Evolutionary conservation across 2,797 vertebrate species (phyloP).

Genomic region (Rhyacichthys aspro): DNA sequence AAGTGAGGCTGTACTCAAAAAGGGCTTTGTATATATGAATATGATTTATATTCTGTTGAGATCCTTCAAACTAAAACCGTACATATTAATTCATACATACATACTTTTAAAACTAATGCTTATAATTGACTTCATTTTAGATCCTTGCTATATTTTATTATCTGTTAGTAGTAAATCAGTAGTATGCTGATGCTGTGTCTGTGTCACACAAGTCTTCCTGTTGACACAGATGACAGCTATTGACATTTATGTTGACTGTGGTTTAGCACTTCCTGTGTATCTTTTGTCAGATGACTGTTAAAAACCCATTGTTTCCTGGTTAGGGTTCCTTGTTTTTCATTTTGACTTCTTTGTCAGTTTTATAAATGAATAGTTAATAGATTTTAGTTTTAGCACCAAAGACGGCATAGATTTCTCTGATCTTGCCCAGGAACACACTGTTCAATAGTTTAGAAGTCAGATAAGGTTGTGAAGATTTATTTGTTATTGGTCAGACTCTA

Average conservation of each 20-base stretch:
- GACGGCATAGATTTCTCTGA: no score
- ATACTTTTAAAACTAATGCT: no score
- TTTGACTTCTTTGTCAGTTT: neutral
- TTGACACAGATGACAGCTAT: neutral
- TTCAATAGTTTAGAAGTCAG: neutral
- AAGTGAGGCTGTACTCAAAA: neutral
- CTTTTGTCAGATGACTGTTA: slow-evolving; percentile 8
- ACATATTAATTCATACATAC: no score
- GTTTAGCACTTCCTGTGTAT: neutral
- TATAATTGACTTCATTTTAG: no score
- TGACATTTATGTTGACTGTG: neutral
- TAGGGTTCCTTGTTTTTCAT: neutral
- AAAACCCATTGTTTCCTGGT: slow-evolving; percentile 21
- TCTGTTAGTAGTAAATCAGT: no score
- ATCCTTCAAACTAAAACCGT: no score
- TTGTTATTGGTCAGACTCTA: neutral
- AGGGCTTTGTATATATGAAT: neutral
- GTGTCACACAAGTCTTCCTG: slow-evolving; percentile 6
- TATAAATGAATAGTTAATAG: neutral
- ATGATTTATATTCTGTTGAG: no score
- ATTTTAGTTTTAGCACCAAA: neutral
- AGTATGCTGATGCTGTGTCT: neutral
- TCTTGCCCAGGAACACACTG: neutral
- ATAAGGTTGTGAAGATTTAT: no score
- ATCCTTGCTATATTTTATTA: no score